phyloP scores from a whole-genome alignment of 2,113 vertebrate species.

The Pelodiscus sinensis region DNA sequence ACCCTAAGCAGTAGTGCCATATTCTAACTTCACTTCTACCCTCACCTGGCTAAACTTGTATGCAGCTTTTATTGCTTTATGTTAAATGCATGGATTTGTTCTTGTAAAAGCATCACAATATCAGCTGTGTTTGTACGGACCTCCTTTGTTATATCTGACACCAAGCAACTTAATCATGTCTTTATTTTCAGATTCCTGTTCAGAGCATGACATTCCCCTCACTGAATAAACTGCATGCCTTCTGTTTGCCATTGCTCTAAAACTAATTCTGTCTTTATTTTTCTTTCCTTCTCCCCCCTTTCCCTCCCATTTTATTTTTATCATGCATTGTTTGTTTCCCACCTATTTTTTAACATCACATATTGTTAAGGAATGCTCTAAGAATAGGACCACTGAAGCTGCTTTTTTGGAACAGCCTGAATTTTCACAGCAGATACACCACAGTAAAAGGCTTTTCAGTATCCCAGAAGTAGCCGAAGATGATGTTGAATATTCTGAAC shows the following conservation, averaged over 20 bases:
- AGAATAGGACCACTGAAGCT: constrained; percentile 82
- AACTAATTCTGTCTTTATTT: constrained; percentile 99
- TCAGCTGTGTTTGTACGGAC: constrained; percentile 45
- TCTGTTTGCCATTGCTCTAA: constrained; percentile 83
- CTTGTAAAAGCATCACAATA: constrained; percentile 27
- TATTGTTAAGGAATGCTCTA: constrained; percentile 85
- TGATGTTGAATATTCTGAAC: constrained; percentile 76
- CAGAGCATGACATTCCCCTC: constrained; percentile 88
- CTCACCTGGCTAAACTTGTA: constrained; percentile 21
- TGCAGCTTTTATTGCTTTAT: constrained; percentile 3
- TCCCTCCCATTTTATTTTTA: constrained; percentile 80
- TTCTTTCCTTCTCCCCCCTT: constrained; percentile 79
- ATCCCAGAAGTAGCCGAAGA: constrained; percentile 97
- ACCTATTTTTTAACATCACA: constrained; percentile 80
- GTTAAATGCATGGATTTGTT: constrained; percentile 56
- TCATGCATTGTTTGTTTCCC: constrained; percentile 78
- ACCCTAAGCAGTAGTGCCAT: not conserved
- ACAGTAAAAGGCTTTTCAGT: constrained; percentile 93
- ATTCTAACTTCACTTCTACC: not conserved
- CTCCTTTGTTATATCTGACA: constrained; percentile 16
- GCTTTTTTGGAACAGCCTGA: constrained; percentile 87
- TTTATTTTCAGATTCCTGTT: constrained; percentile 84
- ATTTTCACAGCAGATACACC: constrained; percentile 86
- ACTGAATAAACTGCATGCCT: constrained; percentile 89
- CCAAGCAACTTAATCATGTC: constrained; percentile 47